Evolutionary conservation across 2,797 vertebrate species (phyloP).

Genomic region (Echiichthys vipera): DNA sequence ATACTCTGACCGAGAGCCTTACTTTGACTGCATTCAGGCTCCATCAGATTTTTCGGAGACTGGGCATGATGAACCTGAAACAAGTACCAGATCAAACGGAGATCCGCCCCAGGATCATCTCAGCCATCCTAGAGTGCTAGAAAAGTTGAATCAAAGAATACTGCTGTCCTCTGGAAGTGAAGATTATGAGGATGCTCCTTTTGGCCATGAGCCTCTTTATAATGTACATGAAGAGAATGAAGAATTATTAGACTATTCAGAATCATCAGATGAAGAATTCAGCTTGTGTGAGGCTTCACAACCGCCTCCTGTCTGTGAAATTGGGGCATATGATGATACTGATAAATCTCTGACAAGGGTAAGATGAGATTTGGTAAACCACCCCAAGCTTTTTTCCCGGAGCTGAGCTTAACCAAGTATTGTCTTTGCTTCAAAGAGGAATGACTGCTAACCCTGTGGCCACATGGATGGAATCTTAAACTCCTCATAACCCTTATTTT

Average conservation of each 20-base stretch:
- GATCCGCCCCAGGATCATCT: conserved; percentile 7
- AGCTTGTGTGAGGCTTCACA: conserved; percentile 80
- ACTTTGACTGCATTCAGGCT: conserved; percentile 80
- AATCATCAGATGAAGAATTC: conserved; percentile 65
- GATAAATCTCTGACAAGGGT: conserved; percentile 89
- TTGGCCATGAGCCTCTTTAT: conserved; percentile 78
- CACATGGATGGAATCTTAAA: conserved; percentile 50
- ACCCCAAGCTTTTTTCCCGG: conserved; percentile 50
- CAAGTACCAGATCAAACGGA: conserved; percentile 7
- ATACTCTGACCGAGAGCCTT: conserved; percentile 75
- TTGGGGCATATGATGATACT: conserved; percentile 71
- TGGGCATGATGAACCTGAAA: conserved; percentile 61
- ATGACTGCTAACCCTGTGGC: conserved; percentile 70
- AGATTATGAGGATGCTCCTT: conserved; percentile 80
- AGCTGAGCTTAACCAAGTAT: conserved; percentile 57
- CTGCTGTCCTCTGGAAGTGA: conserved; percentile 78
- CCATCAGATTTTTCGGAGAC: conserved; percentile 75
- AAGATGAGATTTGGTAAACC: conserved; percentile 74
- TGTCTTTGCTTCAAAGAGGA: conserved; percentile 58
- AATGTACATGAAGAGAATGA: conserved; percentile 39
- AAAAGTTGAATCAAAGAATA: conserved; percentile 33
- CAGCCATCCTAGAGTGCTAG: background rate
- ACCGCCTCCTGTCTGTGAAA: conserved; percentile 67
- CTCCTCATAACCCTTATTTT: conserved; percentile 37
- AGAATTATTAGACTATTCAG: conserved; percentile 36